phyloP scores from a whole-genome alignment of 2,888 invertebrate species.

The Nebria salina region DNA sequence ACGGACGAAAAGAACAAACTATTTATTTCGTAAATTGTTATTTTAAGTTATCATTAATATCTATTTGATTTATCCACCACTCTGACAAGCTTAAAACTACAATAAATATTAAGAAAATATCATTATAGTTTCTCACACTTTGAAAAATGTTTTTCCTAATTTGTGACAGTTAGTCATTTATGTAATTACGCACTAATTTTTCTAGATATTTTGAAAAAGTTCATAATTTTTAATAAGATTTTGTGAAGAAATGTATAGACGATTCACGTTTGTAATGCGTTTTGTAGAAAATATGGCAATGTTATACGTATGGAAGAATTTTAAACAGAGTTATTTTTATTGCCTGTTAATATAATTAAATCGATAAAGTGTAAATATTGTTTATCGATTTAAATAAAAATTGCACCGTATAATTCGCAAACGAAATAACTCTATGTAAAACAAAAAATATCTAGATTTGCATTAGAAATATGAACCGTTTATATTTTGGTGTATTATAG shows the following conservation, averaged over 20 bases:
- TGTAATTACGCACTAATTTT: background rate
- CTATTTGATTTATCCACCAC: slow-evolving; percentile 27
- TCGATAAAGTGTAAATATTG: background rate
- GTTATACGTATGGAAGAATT: background rate
- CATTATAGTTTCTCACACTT: slow-evolving; percentile 27
- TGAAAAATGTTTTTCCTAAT: slow-evolving; percentile 3
- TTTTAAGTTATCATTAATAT: background rate
- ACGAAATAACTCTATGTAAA: no score
- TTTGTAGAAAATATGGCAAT: background rate
- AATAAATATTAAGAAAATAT: slow-evolving; percentile 46
- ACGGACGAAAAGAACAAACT: no score
- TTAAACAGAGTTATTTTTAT: background rate
- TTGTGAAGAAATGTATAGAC: background rate
- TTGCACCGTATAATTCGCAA: no score
- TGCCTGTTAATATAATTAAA: background rate
- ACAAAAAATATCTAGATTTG: no score
- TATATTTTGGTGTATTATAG: no score
- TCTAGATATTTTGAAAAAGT: background rate
- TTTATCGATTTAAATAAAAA: no score
- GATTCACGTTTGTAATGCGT: background rate
- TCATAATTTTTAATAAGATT: background rate
- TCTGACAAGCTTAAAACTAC: slow-evolving; percentile 23
- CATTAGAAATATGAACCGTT: no score
- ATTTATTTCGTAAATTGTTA: background rate
- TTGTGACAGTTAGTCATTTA: background rate